Base-by-base conservation (phyloP, 2,888 invertebrate genomes). In the Diploptera punctata region DNA sequence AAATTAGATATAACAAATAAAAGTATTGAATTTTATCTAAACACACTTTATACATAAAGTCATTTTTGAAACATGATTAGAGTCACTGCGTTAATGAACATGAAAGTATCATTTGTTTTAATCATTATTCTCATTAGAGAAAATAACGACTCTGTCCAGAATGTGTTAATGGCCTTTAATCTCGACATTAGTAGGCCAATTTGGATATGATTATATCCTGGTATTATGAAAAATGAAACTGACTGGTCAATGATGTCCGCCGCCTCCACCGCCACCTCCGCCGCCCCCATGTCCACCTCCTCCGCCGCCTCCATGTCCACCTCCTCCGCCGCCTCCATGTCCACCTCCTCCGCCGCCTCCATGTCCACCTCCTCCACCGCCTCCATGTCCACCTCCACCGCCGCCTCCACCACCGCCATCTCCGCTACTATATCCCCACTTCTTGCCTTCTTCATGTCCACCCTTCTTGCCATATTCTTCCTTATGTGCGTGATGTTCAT, bases 401-500 rank as follows among this genome's bases (percentile, higher is more conserved):
- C 47, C 44, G 5, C 47, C 31, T 60, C 61, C 70, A 16, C 24
- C n/a, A 21, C 62, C 61, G 0, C 49, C 33, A 7, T 38, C 44
- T n/a, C 52, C 62, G 1, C 33, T 85, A 65, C 75, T 76, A 80
- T 83, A 86, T n/a, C 84, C 80, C 89, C 89, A 90, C 75, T 88
- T 87, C 78, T 87, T 88, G 1, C 86, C 87, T 0, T 81, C 79
- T 5, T 83, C 82, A 26, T 85, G 83, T 0, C 81, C 85, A 0
- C 80, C 84, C 68, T 87, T 85, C 47, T 86, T 82, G 18, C 84
- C 85, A 68, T 87, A 81, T 65, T 83, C 84, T 3, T 81, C 77
- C 0, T 83, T 81, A 68, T 87, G 85, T 1, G 85, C 83, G 26
- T 87, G 85, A 78, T 90, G 88, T 1, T 82, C 78, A 38, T 89